phyloP scores from a whole-genome alignment of 2,113 vertebrate genomes.

The Synchiropus splendidus region DNA sequence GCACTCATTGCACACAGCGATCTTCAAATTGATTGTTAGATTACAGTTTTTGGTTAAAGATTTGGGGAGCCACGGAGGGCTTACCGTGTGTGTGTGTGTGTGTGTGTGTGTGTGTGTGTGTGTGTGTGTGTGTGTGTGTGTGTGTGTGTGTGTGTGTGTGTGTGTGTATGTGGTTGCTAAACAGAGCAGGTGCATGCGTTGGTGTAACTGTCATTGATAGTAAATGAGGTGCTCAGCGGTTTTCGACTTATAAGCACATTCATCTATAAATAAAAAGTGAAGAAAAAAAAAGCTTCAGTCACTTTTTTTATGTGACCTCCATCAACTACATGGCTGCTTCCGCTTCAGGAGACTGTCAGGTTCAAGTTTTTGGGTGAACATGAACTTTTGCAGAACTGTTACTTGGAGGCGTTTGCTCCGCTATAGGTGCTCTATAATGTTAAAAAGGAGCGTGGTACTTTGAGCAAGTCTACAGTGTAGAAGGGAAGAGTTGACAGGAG shows the following conservation, averaged over 20 bases:
- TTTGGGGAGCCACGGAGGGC: too few species aligned
- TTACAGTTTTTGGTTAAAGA: background rate
- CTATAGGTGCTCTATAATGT: too few species aligned
- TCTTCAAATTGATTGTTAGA: background rate
- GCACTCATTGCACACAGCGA: conserved; percentile 6
- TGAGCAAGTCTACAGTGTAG: too few species aligned
- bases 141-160: conserved; percentile 1
- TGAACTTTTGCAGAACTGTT: background rate
- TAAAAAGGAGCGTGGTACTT: too few species aligned
- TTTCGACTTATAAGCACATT: conserved; percentile 47
- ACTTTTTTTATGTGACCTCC: conserved; percentile 3
- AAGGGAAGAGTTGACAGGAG: too few species aligned
- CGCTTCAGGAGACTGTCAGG: too few species aligned
- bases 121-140: conserved; percentile 3
- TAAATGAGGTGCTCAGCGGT: conserved; percentile 46
- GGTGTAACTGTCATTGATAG: conserved; percentile 51
- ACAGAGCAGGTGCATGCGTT: conserved; percentile 29
- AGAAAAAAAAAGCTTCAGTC: conserved; percentile 10
- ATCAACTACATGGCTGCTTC: background rate
- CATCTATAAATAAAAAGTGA: too few species aligned
- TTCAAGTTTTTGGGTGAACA: background rate
- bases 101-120: background rate
- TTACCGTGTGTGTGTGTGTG: background rate
- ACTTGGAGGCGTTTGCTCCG: too few species aligned
- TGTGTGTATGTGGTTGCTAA: conserved; percentile 17